Evolutionary conservation across 2,797 vertebrate species (phyloP), one percentile per base, ranked within the genome.

Genomic region (Falco berigora): DNA sequence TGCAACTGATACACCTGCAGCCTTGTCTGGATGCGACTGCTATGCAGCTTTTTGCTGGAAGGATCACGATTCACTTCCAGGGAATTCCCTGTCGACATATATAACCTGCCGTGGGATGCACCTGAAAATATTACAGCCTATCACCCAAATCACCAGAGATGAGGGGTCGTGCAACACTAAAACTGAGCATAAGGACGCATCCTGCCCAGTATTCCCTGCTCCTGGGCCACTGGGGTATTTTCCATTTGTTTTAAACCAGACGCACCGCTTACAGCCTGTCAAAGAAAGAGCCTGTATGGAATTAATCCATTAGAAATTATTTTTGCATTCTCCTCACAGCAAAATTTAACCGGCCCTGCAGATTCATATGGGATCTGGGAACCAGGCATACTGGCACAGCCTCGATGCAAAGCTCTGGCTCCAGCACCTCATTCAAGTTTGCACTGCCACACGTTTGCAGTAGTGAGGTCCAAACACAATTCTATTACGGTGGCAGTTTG

Each of bases 231-330:
- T 61, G 47, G 3, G 0, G 13, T 62, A 85, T 71, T 71, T 75
- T 24, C 78, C 68, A 15, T 34, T 73, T 71, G 36, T 67, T 79
- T 91, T 44, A 52, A 91, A 71, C 36, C 40, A 32, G 72, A 88
- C 28, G 14, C 55, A 16, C 30, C 17, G 8, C 80, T 81, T 63
- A 32, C 52, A 71, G 64, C 30, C 40, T 55, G 75, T 73, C 34
- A 24, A 66, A 93, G 72, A 81, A 78, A 59, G 21, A 58, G 63
- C 36, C 53, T 63, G 75, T 28, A 71, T 2, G 7, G 63, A 92
- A 96, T 85, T n/a, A 91, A 93, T 89, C 55, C 83, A 73, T 63
- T 79, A 79, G 74, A 95, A 96, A 82, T 53, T 25, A 72, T 74
- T 84, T 78, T 55, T 74, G 67, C 61, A 74, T 87, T 90, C 59